Evolutionary conservation across 1,140 invertebrate genomes (phyloP), one percentile per base, ranked within the genome.

Genomic region (Caligus rogercresseyi): DNA sequence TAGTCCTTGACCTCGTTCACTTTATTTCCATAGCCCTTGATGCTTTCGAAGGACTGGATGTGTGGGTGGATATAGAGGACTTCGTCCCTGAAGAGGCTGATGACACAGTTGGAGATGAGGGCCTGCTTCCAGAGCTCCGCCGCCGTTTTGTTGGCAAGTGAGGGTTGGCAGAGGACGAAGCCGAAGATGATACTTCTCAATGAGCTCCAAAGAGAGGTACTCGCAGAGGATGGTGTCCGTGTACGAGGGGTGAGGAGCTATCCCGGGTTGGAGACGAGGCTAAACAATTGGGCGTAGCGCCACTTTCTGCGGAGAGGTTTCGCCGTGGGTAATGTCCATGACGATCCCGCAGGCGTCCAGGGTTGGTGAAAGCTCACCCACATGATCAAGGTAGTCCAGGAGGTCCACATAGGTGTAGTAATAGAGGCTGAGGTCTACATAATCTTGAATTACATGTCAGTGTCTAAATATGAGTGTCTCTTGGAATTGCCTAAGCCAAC

Each of bases 381-480:
- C 71, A 13, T 93, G 72, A 73, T 93, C 88, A 87, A 97, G 97
- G 68, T 98, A 93, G 72, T 98, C 94, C 13, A 99, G 74, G 51
- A 99, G 78, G 78, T 99, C 95, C n/a, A 97, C 95, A 79, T 99
- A 98, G 0, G 96, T 98, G 70, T 96, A 95, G 71, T 99, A 99
- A 73, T 98, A 99, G 0, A 98, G 74, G 0, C 91, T 94, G 0
- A 98, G 74, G 1, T 91, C 71, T 98, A 98, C 60, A 94, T 89
- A 16, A 99, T 93, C 71, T 98, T 95, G 73, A 83, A 85, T 68
- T 85, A 81, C 23, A 94, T 84, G 67, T n/a, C n/a, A n/a, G n/a
- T n/a, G n/a, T n/a, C n/a, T n/a, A n/a, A n/a, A n/a, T n/a, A n/a
- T n/a, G n/a, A n/a, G n/a, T n/a, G n/a, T n/a, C n/a, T n/a, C n/a